Conservation (phyloP, 2,888 invertebrate genomes). For the Apodemia mormo region DNA sequence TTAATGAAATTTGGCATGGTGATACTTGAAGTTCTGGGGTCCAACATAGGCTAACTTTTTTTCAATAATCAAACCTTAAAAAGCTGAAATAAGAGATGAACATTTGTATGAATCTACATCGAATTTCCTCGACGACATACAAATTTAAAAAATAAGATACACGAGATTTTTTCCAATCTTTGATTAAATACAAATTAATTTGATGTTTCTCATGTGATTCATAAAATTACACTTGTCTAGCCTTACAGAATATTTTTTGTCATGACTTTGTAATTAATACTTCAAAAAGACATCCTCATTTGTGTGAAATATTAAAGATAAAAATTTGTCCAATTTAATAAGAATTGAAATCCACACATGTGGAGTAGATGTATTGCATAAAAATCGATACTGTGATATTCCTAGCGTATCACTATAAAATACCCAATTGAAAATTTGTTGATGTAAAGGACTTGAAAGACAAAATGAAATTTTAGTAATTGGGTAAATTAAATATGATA, state of each 20-base stretch:
- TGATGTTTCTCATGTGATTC: neutral
- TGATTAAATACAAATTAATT: too few relatives aligned
- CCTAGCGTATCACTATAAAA: neutral
- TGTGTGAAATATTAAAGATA: neutral
- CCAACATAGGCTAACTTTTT: too few relatives aligned
- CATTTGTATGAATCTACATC: too few relatives aligned
- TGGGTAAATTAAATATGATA: too few relatives aligned
- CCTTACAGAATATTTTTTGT: neutral
- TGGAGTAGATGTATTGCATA: neutral
- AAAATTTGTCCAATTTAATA: neutral
- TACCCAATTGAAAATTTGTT: too few relatives aligned
- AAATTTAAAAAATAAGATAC: too few relatives aligned
- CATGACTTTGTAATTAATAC: neutral
- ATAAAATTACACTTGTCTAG: neutral
- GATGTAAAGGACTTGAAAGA: neutral
- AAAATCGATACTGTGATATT: neutral
- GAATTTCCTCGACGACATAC: too few relatives aligned
- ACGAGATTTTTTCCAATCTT: too few relatives aligned
- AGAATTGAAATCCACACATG: neutral
- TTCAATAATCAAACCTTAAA: too few relatives aligned
- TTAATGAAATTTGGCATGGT: too few relatives aligned
- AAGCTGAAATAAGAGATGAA: too few relatives aligned
- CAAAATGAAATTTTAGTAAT: neutral
- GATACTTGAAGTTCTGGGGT: too few relatives aligned
- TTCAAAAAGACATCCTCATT: neutral